Base-by-base conservation (phyloP, 2,113 vertebrate genomes). In the Thermophis baileyi region DNA sequence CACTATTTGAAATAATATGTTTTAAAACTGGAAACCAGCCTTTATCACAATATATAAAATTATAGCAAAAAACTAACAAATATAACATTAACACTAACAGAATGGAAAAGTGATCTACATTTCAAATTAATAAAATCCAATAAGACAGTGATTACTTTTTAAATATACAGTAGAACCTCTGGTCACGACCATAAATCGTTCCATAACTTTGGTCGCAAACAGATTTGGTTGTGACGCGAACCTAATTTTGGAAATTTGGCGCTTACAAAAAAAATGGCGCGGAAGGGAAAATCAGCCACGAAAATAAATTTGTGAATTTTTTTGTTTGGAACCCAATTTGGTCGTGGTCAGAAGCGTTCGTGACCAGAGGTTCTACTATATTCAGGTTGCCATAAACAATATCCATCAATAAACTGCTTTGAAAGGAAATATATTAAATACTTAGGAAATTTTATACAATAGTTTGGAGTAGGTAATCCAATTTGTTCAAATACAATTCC, bases 351-450 rank as follows among this genome's bases (percentile, higher is more conserved):
- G 44, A 44, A 44, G 44, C 44, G 44, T 44, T 44, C 44, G 44
- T 44, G 44, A 44, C 44, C 44, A 44, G 44, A 44, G 3, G 44
- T 44, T 44, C 44, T 44, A 44, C 44, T 93, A 95, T 86, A 88
- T 91, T 93, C 18, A 90, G 35, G 44, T 6, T 50, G 12, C 2
- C 85, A 81, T 22, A 92, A 95, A 89, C 2, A 90, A 89, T 24
- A 94, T 93, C 93, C 60, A 90, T 74, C 90, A 95, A 69, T 85
- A 92, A 87, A 92, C 89, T 90, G 89, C 69, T 40, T 91, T 85
- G 89, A 94, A 95, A 95, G 94, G 24, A 93, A 94, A 7, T 8
- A 46, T 63, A 93, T 91, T 94, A 95, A 35, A 53, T 88, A 20
- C 22, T 16, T 25, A 10, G 22, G 63, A 85, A 85, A 89, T 24